phyloP scores from a whole-genome alignment of 2,113 vertebrate species.

The Columbina picui region DNA sequence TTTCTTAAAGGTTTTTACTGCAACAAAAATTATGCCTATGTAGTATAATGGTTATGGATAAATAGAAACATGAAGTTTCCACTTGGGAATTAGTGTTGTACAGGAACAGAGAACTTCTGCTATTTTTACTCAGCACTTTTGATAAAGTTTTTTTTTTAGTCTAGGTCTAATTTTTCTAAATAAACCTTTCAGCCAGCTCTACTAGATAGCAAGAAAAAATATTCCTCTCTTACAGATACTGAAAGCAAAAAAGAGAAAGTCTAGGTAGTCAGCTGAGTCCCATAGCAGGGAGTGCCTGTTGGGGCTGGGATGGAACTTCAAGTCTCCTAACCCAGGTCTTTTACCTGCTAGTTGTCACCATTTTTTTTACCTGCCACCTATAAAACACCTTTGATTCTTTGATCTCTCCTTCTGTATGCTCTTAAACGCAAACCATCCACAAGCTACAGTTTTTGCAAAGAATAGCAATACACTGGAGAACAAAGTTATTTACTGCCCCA shows the following conservation, averaged over 20 bases:
- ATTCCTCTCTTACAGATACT: not conserved
- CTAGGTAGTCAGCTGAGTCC: not conserved
- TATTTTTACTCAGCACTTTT: not conserved
- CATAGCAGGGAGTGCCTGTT: not conserved
- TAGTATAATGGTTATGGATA: not conserved
- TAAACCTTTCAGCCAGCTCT: not conserved
- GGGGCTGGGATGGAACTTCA: not conserved
- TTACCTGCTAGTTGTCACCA: not conserved
- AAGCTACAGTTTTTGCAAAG: not conserved
- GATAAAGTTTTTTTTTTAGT: not conserved
- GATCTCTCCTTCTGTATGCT: not conserved
- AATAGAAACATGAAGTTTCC: not conserved
- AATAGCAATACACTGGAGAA: not conserved
- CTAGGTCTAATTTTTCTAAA: not conserved
- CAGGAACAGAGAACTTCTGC: not conserved
- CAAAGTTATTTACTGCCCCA: not conserved
- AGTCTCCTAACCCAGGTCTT: not conserved
- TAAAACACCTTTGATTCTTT: not conserved
- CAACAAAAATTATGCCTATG: not conserved
- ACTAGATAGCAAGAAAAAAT: not conserved
- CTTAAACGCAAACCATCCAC: not conserved
- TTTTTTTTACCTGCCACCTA: not conserved
- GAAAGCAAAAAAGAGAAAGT: not conserved
- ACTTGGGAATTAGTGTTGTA: not conserved
- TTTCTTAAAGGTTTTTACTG: not conserved